These are phyloP conservation scores for Drosophila recens DNA, from an alignment of 2,888 invertebrate genomes.

Conservation along the genomic window DNA sequence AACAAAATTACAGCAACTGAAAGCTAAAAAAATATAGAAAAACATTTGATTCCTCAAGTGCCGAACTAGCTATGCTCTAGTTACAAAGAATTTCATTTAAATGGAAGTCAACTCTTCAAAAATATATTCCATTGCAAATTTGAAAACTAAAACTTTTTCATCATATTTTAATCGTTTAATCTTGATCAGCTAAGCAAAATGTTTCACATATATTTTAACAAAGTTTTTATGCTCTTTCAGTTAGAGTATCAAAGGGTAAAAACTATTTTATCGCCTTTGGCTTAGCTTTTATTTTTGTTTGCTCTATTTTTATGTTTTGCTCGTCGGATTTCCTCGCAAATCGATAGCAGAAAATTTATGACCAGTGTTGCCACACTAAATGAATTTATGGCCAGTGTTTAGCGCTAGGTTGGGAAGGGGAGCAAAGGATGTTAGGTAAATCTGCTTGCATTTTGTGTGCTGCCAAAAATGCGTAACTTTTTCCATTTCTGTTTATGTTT, in stretches of 20 bases:
- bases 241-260: slow-evolving; percentile 23
- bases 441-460: slow-evolving; percentile 36
- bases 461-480: slow-evolving; percentile 72
- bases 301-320: slow-evolving; percentile 12
- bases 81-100: too few species aligned
- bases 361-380: slow-evolving; percentile 75
- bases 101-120: background rate
- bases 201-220: background rate
- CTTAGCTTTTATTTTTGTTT: slow-evolving; percentile 30
- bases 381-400: slow-evolving; percentile 77
- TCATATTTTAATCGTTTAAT: background rate
- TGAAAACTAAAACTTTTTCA: too few species aligned
- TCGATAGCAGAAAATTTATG: slow-evolving; percentile 74
- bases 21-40: slow-evolving; percentile 11
- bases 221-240: background rate
- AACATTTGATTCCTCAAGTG: background rate
- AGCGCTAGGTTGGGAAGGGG: slow-evolving; percentile 26
- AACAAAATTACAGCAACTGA: slow-evolving; percentile 49
- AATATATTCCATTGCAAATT: background rate
- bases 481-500: slow-evolving; percentile 1
- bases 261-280: slow-evolving; percentile 62
- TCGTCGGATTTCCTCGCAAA: slow-evolving; percentile 60
- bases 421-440: slow-evolving; percentile 29
- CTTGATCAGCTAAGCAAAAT: too few species aligned
- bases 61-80: slow-evolving; percentile 15